Base-by-base conservation (phyloP, 2,797 vertebrate species). In the Jordanella pulchra region DNA sequence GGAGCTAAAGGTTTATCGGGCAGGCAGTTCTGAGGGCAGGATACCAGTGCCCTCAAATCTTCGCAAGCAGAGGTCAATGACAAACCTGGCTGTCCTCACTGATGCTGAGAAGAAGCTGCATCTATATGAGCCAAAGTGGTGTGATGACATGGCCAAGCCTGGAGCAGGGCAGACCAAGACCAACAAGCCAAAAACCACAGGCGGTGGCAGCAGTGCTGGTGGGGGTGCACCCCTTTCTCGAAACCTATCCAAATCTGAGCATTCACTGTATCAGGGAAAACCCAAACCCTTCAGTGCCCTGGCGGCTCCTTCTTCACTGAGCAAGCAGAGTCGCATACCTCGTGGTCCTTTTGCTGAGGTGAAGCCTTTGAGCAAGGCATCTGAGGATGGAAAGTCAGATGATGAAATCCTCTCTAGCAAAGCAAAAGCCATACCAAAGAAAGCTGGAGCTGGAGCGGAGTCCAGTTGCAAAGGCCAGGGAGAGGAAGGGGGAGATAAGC, bases 21-120 rank as follows among this genome's bases (percentile, higher is more conserved):
- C 93, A 0, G 94, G 95, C 15, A 94, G 93, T 84, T 91, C 93
- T 0, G 95, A 95, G 55, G 94, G 95, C 47, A 93, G 95, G 54
- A 92, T 95, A 75, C 96, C 95, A 1, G 93, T 96, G 61, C 72
- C 94, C 48, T 95, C 97, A 82, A 97, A 92, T 89, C 96, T 99
- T 69, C 96, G 97, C 88, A 98, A 98, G 84, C 97, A 99, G 91
- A 96, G 97, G 88, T 99, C 97, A 1, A 96, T 99, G 84, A 99
- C 97, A 77, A 99, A 98, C 93, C 95, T 99, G 72, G 96, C 97
- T 15, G 96, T 98, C 69, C 95, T 99, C 83, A 99, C 97, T 1
- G 97, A 98, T 77, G 95, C 96, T 0, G 97, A 99, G 93, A 99
- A 99, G 86, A 99, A 99, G 94, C 93, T 97, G 92, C 97, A 98